Conservation (phyloP, 1,140 invertebrate genomes). For the Drosophila fuyamai region DNA sequence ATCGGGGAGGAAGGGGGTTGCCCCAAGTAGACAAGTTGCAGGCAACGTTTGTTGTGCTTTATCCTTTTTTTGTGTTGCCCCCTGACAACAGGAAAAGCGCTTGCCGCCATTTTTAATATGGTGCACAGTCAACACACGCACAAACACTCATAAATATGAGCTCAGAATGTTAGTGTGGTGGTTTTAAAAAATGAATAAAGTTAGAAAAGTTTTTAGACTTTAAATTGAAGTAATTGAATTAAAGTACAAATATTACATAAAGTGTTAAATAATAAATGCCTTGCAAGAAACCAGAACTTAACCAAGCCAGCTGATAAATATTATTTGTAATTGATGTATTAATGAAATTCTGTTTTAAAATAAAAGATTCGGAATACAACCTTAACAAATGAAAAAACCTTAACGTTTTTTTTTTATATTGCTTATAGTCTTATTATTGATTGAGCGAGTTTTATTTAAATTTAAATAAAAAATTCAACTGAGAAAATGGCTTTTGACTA, state of each 20-base stretch:
- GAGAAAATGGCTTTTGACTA: too few species aligned
- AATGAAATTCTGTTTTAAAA: too few species aligned
- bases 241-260: neutral
- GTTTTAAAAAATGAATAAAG: neutral
- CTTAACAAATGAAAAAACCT: too few species aligned
- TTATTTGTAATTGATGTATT: too few species aligned
- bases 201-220: neutral
- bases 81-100: slow-evolving; percentile 52
- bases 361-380: too few species aligned
- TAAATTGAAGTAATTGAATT: neutral
- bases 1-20: neutral
- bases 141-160: slow-evolving; percentile 1
- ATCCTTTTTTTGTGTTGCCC: slow-evolving; percentile 41
- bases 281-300: too few species aligned
- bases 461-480: too few species aligned
- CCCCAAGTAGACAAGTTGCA: slow-evolving; percentile 58
- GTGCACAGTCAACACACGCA: slow-evolving; percentile 38
- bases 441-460: too few species aligned
- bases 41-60: slow-evolving; percentile 50
- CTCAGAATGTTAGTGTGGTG: neutral
- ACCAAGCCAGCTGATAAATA: too few species aligned
- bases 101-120: slow-evolving; percentile 82
- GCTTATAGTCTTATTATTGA: too few species aligned
- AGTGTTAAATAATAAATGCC: too few species aligned
- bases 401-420: too few species aligned